Evolutionary conservation across 2,113 vertebrate species (phyloP).

Genomic region (Promerops cafer): DNA sequence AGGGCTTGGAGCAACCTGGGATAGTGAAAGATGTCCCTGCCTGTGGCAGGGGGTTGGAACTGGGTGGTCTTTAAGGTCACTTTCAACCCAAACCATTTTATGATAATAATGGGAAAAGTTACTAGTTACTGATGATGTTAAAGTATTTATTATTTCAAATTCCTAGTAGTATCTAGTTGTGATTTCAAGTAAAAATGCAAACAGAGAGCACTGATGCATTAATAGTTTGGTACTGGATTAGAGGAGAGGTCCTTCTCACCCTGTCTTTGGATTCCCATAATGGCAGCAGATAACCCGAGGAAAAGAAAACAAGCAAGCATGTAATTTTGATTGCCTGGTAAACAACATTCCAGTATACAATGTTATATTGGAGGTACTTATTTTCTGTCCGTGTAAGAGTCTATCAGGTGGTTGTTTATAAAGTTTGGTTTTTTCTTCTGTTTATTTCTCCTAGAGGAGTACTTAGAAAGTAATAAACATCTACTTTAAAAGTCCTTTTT

Average conservation of each 20-base stretch:
- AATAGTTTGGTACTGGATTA: background rate
- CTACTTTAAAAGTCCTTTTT: background rate
- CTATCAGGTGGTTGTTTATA: background rate
- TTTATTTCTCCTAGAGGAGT: background rate
- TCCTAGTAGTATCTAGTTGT: background rate
- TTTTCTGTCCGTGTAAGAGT: background rate
- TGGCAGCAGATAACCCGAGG: background rate
- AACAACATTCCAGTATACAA: background rate
- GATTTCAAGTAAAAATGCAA: background rate
- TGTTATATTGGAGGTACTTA: background rate
- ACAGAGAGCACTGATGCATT: accelerated
- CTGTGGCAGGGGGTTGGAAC: background rate
- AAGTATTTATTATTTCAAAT: background rate
- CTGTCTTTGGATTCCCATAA: accelerated
- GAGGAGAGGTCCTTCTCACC: background rate
- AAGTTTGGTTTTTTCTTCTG: background rate
- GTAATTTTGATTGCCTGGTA: background rate
- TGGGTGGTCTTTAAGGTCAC: background rate
- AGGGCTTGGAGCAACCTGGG: accelerated
- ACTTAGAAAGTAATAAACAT: background rate
- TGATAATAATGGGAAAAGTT: background rate
- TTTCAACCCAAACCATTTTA: background rate
- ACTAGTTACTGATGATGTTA: background rate
- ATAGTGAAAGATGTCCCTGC: background rate
- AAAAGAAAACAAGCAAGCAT: background rate